Evolutionary conservation across 2,888 invertebrate species (phyloP), one percentile per base, ranked within the genome.

Genomic region (Thereva nobilitata): DNA sequence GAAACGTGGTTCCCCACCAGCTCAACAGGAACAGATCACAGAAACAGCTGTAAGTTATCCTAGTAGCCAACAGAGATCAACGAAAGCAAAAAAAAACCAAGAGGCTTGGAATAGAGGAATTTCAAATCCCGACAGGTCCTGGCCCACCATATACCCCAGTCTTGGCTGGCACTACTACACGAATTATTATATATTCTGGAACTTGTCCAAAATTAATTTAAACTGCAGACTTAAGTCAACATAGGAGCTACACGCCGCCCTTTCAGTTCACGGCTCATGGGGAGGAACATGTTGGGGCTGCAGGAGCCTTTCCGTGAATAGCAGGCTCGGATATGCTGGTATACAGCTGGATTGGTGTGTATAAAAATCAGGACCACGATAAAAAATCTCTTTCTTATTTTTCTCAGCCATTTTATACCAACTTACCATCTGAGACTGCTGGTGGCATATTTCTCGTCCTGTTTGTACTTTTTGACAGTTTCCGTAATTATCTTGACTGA

Each of bases 161-260:
- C 49, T 61, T 61, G 40, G 50, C 23, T 61, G 40, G 50, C 49
- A 50, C 41, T 61, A 49, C 52, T 54, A 41, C 53, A 71, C 70
- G 70, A 71, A 72, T 72, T 71, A 23, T 23, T 23, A 72, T 72
- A 72, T 69, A 72, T 68, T 47, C 71, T 72, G 72, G 72, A 72
- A 69, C 69, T 68, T 68, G 70, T 71, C 72, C 72, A 72, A 72
- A 72, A 72, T 72, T 72, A 72, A 72, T 72, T 72, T 72, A 72
- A 72, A 72, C 70, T 71, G 70, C 69, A 68, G 70, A 70, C 70
- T 64, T 70, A 72, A 72, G 72, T 72, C 70, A 72, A 69, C 71
- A 72, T 69, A 72, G 47, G 41, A 64, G 64, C 64, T 53, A 53
- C 44, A 50, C 57, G 57, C 47, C 47, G 57, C 47, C 57, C 47